These are phyloP conservation scores for Pseudopleuronectes americanus DNA, from an alignment of 2,797 vertebrate genomes.

Conservation along the genomic window DNA sequence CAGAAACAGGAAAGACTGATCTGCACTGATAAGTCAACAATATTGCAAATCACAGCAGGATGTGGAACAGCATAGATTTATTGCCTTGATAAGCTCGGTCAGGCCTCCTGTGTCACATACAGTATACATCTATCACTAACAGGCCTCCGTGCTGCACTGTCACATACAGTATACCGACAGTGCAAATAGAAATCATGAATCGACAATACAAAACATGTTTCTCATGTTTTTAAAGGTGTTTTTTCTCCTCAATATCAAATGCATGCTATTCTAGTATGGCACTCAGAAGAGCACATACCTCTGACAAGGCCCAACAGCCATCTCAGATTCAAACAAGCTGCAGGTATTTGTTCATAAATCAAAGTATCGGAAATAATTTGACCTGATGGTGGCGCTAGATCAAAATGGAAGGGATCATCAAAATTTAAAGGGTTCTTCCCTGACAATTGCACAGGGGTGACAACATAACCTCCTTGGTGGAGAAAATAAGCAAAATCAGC, in stretches of 20 bases:
- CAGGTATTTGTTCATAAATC: no score
- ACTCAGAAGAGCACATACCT: no score
- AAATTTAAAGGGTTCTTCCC: no score
- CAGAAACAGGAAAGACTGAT: constrained; percentile 69
- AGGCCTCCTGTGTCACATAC: constrained; percentile 6
- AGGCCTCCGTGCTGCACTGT: constrained; percentile 10
- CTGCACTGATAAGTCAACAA: constrained; percentile 63
- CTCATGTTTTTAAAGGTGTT: no score
- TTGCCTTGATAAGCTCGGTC: constrained; percentile 22
- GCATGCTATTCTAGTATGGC: no score
- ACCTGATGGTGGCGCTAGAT: no score
- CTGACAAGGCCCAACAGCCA: no score
- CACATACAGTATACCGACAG: background rate
- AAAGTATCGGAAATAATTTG: no score
- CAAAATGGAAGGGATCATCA: no score
- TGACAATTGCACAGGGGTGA: no score
- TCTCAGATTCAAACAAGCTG: no score
- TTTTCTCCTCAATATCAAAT: background rate
- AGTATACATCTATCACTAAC: constrained; percentile 14
- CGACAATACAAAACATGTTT: background rate
- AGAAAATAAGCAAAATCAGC: background rate
- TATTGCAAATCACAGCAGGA: constrained; percentile 67
- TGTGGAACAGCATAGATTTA: constrained; percentile 49
- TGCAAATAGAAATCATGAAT: constrained; percentile 8
- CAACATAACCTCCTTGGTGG: no score